A percentile compares a stretch with the other conserved stretches of the same genome.
These are phyloP conservation scores for Microtus montanus DNA, from an alignment of 2,113 vertebrate species.

Conservation along the genomic window DNA sequence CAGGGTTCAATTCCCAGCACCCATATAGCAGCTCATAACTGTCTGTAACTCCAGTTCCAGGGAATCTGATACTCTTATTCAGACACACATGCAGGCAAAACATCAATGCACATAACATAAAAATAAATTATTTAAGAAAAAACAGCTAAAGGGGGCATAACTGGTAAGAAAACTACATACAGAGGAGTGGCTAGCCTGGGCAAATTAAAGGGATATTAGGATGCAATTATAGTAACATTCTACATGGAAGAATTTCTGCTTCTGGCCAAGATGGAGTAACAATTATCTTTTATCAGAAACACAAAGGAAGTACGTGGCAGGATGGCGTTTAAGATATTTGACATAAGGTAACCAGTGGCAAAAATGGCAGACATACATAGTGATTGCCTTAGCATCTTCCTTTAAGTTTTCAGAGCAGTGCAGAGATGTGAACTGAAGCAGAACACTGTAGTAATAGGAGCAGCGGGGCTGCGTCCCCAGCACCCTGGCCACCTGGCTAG, in stretches of 20 bases:
- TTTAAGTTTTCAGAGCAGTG: neutral
- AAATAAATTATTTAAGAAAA: neutral
- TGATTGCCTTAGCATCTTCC: neutral
- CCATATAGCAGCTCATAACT: neutral
- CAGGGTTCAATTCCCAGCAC: neutral
- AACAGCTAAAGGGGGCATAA: neutral
- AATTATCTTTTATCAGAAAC: conserved; percentile 41
- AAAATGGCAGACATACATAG: neutral
- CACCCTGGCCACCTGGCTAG: too few species aligned
- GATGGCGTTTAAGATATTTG: neutral
- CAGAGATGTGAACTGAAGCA: neutral
- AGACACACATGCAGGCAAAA: neutral
- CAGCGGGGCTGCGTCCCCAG: too few species aligned
- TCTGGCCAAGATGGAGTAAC: conserved; percentile 1
- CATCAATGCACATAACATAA: neutral
- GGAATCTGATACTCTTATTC: neutral
- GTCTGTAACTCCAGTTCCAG: neutral
- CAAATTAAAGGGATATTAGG: conserved; percentile 15
- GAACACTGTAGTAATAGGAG: too few species aligned
- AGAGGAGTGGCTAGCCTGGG: neutral
- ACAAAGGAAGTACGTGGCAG: neutral
- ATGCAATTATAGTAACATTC: conserved; percentile 8
- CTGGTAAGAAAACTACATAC: conserved; percentile 12
- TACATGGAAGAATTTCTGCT: neutral
- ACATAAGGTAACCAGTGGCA: neutral